Base-by-base conservation (phyloP, 1,140 invertebrate species). In the Lordiphosa mommai region DNA sequence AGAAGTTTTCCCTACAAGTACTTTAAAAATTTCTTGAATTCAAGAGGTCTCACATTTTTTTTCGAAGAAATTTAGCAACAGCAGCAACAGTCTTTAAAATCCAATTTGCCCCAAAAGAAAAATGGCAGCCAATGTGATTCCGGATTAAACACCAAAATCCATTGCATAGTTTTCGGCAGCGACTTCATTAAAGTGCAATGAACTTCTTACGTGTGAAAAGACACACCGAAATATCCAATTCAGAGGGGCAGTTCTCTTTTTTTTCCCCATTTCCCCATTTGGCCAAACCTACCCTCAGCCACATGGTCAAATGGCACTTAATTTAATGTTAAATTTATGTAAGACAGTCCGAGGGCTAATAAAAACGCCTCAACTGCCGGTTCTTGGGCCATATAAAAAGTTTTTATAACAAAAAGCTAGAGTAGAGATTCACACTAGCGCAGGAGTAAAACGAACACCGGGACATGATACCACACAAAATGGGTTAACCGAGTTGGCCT, bases 301-400 rank as follows among this genome's bases (percentile, higher is more conserved):
- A 37, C 38, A 29, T 48, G 60, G 63, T 68, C 37, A 72, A 79
- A 63, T 61, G 74, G 56, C 73, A 85, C 73, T 74, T 68, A 74
- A 85, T 85, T 85, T 86, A 73, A 79, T 74, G 73, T 71, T 68
- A 41, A 85, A 80, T 73, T 79, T 86, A 85, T 85, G 73, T 74
- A 71, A 79, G 69, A 85, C 73, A 64, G 61, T 64, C 53, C 16
- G 49, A 63, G 41, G 30, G 77, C 61, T 82, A 77, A 82, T 82
- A 82, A 84, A 82, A 82, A 64, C 68, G 76, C 77, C 76, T 63
- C 53, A 57, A 68, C 68, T 61, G 33, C 40, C 61, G 32, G 49
- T 30, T n/a, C n/a, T n/a, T 27, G 47, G 49, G 33, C 37, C 50
- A 72, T 52, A 67, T 44, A 68, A 44, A 63, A 44, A 56, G 51